These are phyloP conservation scores for Alloscopus bannaensis DNA, from an alignment of 2,888 invertebrate species.

Conservation along the genomic window DNA sequence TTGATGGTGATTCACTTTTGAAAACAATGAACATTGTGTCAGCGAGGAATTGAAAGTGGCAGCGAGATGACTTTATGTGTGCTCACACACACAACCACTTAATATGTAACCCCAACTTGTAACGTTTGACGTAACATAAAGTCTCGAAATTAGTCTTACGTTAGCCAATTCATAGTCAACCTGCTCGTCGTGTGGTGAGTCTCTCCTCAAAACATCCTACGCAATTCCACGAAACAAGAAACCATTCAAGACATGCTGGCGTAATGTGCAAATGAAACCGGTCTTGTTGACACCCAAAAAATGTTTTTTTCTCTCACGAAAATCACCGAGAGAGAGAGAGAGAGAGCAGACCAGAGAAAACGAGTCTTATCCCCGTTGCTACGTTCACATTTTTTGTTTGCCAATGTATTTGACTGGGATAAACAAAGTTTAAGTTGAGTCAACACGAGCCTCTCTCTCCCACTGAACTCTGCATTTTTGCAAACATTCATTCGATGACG, in stretches of 20 bases:
- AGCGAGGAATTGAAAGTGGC: conserved; percentile 56
- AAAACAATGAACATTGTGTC: conserved; percentile 58
- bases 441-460: conserved; percentile 34
- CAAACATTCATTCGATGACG: conserved; percentile 10
- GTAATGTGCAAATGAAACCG: conserved; percentile 47
- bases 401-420: background rate
- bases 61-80: no score
- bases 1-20: conserved; percentile 38
- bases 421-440: conserved; percentile 41
- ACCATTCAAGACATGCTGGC: conserved; percentile 46
- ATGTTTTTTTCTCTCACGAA: conserved; percentile 10
- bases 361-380: conserved; percentile 36
- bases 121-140: no score
- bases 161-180: no score
- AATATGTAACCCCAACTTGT: no score
- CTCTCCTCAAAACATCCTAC: conserved; percentile 26
- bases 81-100: no score
- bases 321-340: conserved; percentile 17
- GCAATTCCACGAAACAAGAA: conserved; percentile 53
- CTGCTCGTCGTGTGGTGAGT: conserved; percentile 25
- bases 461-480: conserved; percentile 19
- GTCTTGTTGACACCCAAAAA: conserved; percentile 50
- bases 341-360: conserved; percentile 44
- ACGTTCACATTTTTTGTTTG: conserved; percentile 10
- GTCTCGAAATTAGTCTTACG: no score